phyloP scores from a whole-genome alignment of 92 coral and sea anemone species.

The Galaxea fascicularis region DNA sequence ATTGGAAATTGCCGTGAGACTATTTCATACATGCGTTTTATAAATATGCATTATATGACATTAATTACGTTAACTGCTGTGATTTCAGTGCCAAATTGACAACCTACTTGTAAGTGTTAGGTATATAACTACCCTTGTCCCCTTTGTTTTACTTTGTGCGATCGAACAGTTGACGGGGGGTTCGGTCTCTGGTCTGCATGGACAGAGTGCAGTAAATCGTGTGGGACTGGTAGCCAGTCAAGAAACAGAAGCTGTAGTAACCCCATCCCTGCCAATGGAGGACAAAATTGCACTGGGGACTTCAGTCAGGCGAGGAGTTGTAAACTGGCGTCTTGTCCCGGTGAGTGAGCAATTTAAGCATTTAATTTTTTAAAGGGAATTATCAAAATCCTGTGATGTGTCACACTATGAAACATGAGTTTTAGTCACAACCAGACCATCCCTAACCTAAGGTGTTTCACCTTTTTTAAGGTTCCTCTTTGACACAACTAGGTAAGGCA shows the following conservation, averaged over 20 bases:
- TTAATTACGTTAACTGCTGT: too few relatives aligned
- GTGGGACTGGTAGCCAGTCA: conserved; percentile 88
- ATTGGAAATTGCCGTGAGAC: too few relatives aligned
- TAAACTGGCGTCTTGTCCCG: conserved; percentile 87
- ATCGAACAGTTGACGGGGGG: conserved; percentile 70
- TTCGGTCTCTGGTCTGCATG: conserved; percentile 91
- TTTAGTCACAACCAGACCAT: neutral
- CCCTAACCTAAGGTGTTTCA: too few relatives aligned
- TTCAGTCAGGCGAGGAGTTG: conserved; percentile 73
- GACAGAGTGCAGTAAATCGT: conserved; percentile 83
- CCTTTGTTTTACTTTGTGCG: neutral
- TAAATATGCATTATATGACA: too few relatives aligned
- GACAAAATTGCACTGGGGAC: conserved; percentile 86
- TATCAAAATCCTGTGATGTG: neutral
- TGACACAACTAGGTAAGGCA: too few relatives aligned
- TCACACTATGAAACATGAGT: neutral
- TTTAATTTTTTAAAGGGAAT: neutral
- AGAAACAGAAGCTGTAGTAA: conserved; percentile 82
- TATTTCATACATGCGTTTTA: too few relatives aligned
- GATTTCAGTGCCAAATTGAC: too few relatives aligned
- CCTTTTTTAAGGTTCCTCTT: too few relatives aligned
- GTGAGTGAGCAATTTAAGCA: conserved; percentile 36
- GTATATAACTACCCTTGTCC: too few relatives aligned
- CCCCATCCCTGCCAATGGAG: conserved; percentile 90
- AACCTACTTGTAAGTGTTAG: too few relatives aligned